Conservation (phyloP, 2,797 vertebrate genomes). For the Lacerta agilis region DNA sequence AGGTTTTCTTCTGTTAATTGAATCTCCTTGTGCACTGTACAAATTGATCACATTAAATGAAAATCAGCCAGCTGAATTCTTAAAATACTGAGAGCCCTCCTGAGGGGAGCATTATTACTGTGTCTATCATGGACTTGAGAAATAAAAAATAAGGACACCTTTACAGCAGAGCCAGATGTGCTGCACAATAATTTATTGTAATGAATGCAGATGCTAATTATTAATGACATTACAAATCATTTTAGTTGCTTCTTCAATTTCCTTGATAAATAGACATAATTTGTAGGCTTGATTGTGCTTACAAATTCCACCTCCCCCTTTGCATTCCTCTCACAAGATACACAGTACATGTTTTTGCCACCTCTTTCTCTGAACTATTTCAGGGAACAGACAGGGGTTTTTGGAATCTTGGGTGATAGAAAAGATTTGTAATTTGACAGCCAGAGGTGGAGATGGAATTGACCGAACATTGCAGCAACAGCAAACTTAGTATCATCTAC, state of each 20-base stretch:
- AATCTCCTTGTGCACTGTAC: background rate
- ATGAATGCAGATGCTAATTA: constrained; percentile 19
- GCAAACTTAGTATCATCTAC: background rate
- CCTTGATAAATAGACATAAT: constrained; percentile 9
- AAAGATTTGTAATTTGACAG: background rate
- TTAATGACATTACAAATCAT: constrained; percentile 29
- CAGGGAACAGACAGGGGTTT: background rate
- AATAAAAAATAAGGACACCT: constrained; percentile 7
- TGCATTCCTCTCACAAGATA: background rate
- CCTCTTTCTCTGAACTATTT: background rate
- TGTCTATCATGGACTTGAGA: background rate
- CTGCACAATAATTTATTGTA: background rate
- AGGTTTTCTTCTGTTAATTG: too few relatives aligned
- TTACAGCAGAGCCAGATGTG: background rate
- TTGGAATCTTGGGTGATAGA: background rate
- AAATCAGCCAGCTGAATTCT: background rate
- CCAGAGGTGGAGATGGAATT: background rate
- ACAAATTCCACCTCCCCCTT: background rate
- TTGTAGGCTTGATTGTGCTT: background rate
- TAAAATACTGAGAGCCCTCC: background rate
- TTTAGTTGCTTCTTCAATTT: background rate
- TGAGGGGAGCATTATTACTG: background rate
- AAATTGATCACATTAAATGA: background rate
- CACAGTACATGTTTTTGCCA: background rate
- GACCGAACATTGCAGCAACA: background rate